A percentile compares a stretch with the other conserved stretches of the same genome.
Evolutionary conservation across 2,113 vertebrate species (phyloP).

Genomic region (Bombycilla garrulus): DNA sequence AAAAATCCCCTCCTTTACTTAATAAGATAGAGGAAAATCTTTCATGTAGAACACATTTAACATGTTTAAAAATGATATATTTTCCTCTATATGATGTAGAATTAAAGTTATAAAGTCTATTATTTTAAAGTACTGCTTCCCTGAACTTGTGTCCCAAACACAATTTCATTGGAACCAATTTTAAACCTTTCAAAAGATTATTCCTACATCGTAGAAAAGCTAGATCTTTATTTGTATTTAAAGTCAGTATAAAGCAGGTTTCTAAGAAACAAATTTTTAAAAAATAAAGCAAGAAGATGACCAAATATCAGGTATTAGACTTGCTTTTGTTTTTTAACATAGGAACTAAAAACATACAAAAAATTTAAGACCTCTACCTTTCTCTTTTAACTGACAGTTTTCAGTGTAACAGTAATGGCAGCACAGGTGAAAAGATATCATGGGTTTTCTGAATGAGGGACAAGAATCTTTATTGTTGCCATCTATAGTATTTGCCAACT

Average conservation of each 20-base stretch:
- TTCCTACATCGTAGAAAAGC: not conserved
- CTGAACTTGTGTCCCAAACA: not conserved
- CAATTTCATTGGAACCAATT: not conserved
- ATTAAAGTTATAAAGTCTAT: not conserved
- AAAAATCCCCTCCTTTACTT: constrained; percentile 66
- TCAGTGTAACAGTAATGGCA: not conserved
- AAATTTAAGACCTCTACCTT: not conserved
- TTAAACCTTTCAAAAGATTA: not conserved
- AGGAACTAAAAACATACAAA: not conserved
- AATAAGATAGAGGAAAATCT: constrained; percentile 69
- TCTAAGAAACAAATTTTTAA: not conserved
- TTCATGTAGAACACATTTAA: constrained; percentile 39
- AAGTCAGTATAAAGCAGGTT: not conserved
- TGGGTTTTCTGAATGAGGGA: not conserved
- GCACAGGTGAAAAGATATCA: not conserved
- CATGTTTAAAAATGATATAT: not conserved
- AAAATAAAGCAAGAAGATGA: not conserved
- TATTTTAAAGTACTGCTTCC: not conserved
- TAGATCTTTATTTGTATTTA: not conserved
- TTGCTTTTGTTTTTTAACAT: not conserved
- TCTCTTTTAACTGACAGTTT: not conserved
- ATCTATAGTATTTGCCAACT: not conserved
- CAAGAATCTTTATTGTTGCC: not conserved
- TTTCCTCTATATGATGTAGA: not conserved
- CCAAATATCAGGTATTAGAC: not conserved